Conservation (phyloP, 1,140 invertebrate genomes). For the Scaptomyza graminum region DNA sequence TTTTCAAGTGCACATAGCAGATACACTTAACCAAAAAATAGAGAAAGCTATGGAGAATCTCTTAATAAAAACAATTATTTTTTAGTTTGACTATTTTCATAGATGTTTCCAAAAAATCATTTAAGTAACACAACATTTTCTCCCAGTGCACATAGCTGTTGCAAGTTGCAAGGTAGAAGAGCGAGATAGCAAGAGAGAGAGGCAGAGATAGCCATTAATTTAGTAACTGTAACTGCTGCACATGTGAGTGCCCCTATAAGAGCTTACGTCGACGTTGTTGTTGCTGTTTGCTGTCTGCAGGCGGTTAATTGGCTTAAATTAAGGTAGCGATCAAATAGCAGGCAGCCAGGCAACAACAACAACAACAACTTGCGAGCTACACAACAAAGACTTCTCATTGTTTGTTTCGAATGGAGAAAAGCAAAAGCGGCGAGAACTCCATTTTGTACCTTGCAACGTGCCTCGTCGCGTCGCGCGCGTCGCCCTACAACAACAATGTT, state of each 20-base stretch:
- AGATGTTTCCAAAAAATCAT: too few relatives aligned
- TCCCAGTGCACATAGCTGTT: neutral
- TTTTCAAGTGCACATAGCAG: too few relatives aligned
- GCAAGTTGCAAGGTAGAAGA: conserved; percentile 26
- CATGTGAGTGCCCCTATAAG: conserved; percentile 48
- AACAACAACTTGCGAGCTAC: conserved; percentile 17
- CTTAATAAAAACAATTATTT: too few relatives aligned
- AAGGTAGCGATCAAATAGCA: conserved; percentile 83
- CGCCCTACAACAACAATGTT: conserved; percentile 46
- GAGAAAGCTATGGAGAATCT: neutral
- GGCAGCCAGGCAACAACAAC: conserved; percentile 1
- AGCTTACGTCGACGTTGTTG: conserved; percentile 1
- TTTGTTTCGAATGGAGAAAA: neutral
- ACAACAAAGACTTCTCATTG: conserved; percentile 67
- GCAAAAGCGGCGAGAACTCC: too few relatives aligned
- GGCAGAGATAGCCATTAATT: conserved; percentile 30
- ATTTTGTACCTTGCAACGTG: conserved; percentile 65
- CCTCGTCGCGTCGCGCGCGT: too few relatives aligned
- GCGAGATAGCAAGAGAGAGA: neutral
- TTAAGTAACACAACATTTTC: neutral
- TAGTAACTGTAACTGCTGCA: conserved; percentile 12
- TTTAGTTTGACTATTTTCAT: too few relatives aligned
- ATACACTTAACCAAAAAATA: conserved; percentile 16
- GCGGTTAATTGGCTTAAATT: conserved; percentile 84
- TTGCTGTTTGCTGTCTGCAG: conserved; percentile 37